Evolutionary conservation across 2,888 invertebrate genomes (phyloP).

Genomic region (Eucera pruinosa): DNA sequence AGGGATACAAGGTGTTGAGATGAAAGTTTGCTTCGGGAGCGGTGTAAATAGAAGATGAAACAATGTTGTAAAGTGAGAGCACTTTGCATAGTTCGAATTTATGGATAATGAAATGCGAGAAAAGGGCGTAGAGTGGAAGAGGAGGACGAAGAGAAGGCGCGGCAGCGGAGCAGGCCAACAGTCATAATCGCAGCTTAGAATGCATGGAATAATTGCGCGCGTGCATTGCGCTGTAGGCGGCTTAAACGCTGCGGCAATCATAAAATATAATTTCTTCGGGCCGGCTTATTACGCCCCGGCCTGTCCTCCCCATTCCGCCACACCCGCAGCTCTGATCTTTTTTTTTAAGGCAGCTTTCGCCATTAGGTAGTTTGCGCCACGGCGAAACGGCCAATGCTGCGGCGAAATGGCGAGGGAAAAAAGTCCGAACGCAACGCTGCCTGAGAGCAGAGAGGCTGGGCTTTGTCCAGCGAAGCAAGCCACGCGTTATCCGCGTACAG

Average conservation of each 20-base stretch:
- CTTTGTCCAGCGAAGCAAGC: too few species aligned
- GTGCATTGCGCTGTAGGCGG: conserved; percentile 63
- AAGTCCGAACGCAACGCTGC: neutral
- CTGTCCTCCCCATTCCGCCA: conserved; percentile 43
- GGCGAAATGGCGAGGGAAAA: conserved; percentile 13
- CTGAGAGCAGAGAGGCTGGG: too few species aligned
- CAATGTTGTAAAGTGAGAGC: neutral
- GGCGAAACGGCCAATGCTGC: conserved; percentile 50
- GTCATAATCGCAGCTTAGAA: conserved; percentile 75
- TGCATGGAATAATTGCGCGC: conserved; percentile 79
- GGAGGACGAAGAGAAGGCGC: too few species aligned
- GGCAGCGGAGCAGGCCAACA: conserved; percentile 51
- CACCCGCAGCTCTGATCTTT: conserved; percentile 4
- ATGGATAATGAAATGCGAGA: conserved; percentile 48
- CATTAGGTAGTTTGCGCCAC: conserved; percentile 57
- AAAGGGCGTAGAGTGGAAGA: conserved; percentile 28
- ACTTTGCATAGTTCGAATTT: conserved; percentile 39
- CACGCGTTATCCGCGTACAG: too few species aligned
- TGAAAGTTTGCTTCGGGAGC: neutral
- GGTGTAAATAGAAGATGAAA: neutral
- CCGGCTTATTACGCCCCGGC: conserved; percentile 66
- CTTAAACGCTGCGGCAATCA: conserved; percentile 72
- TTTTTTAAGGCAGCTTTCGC: conserved; percentile 45
- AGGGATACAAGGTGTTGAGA: too few species aligned
- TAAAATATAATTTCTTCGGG: conserved; percentile 75